phyloP scores from a whole-genome alignment of 1,140 invertebrate species.

The Hyles vespertilio region DNA sequence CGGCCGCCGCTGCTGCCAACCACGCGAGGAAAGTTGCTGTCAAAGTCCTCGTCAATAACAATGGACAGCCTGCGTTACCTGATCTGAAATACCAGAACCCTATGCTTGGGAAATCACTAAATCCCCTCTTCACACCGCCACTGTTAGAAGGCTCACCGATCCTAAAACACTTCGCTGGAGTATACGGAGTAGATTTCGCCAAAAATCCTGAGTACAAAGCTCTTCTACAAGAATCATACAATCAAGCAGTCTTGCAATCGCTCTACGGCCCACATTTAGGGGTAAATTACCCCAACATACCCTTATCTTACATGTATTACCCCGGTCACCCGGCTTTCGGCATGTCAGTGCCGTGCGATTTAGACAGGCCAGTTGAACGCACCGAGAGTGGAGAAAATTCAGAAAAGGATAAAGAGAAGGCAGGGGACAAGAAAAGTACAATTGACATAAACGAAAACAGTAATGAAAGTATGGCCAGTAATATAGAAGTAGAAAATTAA shows the following conservation, averaged over 20 bases:
- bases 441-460: slow-evolving; percentile 66
- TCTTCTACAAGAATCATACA: slow-evolving; percentile 69
- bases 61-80: slow-evolving; percentile 57
- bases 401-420: slow-evolving; percentile 37
- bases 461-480: slow-evolving; percentile 70
- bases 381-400: slow-evolving; percentile 33
- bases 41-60: slow-evolving; percentile 88
- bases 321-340: slow-evolving; percentile 64
- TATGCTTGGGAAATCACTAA: slow-evolving; percentile 52
- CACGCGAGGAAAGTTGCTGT: slow-evolving; percentile 88
- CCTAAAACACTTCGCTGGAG: slow-evolving; percentile 70
- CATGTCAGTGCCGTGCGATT: slow-evolving; percentile 49
- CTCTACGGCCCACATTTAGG: slow-evolving; percentile 69
- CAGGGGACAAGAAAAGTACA: slow-evolving; percentile 35
- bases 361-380: slow-evolving; percentile 46
- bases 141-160: slow-evolving; percentile 63
- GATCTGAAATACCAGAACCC: slow-evolving; percentile 58
- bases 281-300: slow-evolving; percentile 63
- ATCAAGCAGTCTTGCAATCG: slow-evolving; percentile 69
- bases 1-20: slow-evolving; percentile 74
- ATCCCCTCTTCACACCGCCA: slow-evolving; percentile 58
- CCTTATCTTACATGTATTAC: slow-evolving; percentile 71
- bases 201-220: slow-evolving; percentile 73
- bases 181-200: slow-evolving; percentile 69
- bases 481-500: slow-evolving; percentile 74